Base-by-base conservation (phyloP, 2,888 invertebrate species). In the Agapostemon virescens region DNA sequence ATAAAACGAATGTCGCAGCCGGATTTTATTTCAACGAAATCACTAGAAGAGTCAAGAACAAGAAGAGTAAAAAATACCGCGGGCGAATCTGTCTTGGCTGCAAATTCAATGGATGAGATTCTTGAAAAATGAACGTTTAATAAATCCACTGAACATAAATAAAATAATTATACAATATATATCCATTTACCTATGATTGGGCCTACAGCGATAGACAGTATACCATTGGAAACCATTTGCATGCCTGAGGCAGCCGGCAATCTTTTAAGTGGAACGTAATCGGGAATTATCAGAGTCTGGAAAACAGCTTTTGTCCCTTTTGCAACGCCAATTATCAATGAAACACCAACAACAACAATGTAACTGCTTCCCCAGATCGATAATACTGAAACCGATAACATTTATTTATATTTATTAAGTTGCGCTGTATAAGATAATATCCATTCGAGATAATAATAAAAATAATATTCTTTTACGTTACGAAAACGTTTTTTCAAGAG, bases 291-390 rank as follows among this genome's bases (percentile, higher is more conserved):
- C 17, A 96, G 94, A 30, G 96, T 95, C 90, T 96, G 96, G 93
- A 96, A 96, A 87, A 96, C 96, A 67, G 97, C 94, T 38, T 96
- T 96, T 90, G 96, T 95, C 78, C 97, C 97, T 81, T 97, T 94
- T 92, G 96, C 95, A 93, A 97, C 96, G 23, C 97, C 97, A 90
- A 96, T 96, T 71, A 97, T 95, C 0, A 96, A 95, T 75, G 96
- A 92, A 95, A 96, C 95, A 5, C 95, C 87, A 94, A 96, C 95
- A 3, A 97, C 93, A 52, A 94, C 94, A 9, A 94, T 94, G 94
- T 96, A 96, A 40, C 95, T 95, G 0, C 94, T 94, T 92, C 96
- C 96, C 90, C 86, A 87, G 0, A 72, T 96, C 94, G 0, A 96
- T 96, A 92, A 96, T 93, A 75, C 96, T 97, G 96, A 93, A 11